phyloP scores from a whole-genome alignment of 2,113 vertebrate species.

The Gambusia affinis region DNA sequence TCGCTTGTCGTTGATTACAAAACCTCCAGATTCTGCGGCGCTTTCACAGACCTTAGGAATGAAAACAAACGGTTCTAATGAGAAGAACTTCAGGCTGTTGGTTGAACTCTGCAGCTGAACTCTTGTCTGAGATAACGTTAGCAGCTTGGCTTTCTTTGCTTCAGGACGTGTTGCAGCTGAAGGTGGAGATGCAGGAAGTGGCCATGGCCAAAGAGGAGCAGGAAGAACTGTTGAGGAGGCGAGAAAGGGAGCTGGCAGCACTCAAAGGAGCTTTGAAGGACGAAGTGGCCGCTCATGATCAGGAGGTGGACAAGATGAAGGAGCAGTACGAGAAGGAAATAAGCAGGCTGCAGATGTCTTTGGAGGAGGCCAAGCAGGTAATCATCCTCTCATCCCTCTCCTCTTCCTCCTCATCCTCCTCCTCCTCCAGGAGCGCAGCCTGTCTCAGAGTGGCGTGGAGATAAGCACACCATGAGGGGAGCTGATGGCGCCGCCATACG shows the following conservation, averaged over 20 bases:
- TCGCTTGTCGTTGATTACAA: background rate
- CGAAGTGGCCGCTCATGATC: conserved; percentile 93
- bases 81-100: background rate
- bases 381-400: conserved; percentile 26
- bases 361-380: conserved; percentile 89
- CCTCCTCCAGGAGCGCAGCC: conserved; percentile 41
- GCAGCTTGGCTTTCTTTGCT: background rate
- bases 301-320: conserved; percentile 91
- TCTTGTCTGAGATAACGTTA: background rate
- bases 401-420: conserved; percentile 27
- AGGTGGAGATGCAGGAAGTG: conserved; percentile 86
- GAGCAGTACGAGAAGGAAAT: conserved; percentile 90
- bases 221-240: conserved; percentile 89
- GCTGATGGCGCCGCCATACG: conserved; percentile 22
- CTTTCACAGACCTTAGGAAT: background rate
- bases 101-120: background rate
- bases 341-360: conserved; percentile 76
- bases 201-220: conserved; percentile 89
- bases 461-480: conserved; percentile 50
- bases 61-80: background rate
- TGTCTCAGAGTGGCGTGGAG: conserved; percentile 45
- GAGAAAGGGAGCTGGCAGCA: conserved; percentile 93
- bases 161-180: conserved; percentile 90
- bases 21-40: background rate
- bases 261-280: conserved; percentile 96